Conservation (phyloP, 2,888 invertebrate species). For the Tuberolachnus salignus region DNA sequence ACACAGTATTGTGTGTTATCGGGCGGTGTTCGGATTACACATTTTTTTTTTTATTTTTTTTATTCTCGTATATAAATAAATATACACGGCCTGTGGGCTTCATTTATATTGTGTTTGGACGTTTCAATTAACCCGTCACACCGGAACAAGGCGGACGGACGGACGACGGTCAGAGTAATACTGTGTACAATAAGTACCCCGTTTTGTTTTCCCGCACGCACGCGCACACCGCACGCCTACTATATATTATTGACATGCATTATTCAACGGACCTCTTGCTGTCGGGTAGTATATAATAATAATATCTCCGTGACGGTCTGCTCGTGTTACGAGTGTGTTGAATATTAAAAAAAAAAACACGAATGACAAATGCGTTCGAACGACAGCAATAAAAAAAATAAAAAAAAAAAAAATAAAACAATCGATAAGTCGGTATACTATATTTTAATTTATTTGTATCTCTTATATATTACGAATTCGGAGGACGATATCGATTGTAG, state of each 20-base stretch:
- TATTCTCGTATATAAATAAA: neutral
- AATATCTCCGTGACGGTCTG: conserved; percentile 2
- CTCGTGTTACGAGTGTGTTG: neutral
- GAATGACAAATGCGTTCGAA: neutral
- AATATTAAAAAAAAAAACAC: conserved; percentile 18
- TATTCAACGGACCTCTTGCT: neutral
- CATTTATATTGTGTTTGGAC: conserved; percentile 1
- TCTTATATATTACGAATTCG: conserved; percentile 25
- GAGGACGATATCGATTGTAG: neutral
- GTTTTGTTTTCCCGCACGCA: neutral
- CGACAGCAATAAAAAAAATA: conserved; percentile 12
- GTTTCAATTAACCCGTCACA: conserved; percentile 36
- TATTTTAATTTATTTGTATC: neutral
- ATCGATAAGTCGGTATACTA: neutral
- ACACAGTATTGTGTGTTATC: neutral
- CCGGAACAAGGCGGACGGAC: neutral
- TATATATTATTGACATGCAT: neutral
- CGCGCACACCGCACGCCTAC: neutral
- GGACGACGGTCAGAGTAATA: neutral
- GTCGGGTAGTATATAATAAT: neutral
- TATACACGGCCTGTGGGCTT: neutral
- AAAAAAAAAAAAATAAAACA: conserved; percentile 7
- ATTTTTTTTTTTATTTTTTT: neutral
- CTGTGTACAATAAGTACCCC: neutral
- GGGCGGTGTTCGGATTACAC: neutral